Evolutionary conservation across 2,888 invertebrate species (phyloP), one percentile per base, ranked within the genome.

Genomic region (Chymomyza procnemis): DNA sequence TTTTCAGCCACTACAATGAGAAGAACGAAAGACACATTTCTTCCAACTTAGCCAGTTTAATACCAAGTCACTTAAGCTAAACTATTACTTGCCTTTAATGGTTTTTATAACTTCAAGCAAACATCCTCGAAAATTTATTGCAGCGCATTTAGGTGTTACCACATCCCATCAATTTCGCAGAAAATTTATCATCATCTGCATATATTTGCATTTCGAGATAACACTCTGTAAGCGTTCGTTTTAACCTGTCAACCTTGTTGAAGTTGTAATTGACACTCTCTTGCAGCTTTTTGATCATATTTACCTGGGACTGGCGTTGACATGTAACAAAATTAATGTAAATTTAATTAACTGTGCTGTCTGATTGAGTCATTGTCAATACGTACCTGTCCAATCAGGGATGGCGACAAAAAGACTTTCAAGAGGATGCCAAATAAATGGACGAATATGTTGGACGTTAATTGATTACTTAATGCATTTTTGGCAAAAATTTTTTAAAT

Each of bases 341-440:
- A 70, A 78, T 80, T 85, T 67, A 79, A 84, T 80, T 70, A 79
- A 84, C 70, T 76, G 58, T 56, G 34, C 50, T 26, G 47, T 5
- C 57, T 59, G 59, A 64, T 68, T 59, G 60, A 66, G 62, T 66
- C 54, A 2, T 1, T 46, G n/a, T 14, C 22, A 60, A 8, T 30
- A 19, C n/a, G 18, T 18, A 19, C n/a, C 50, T 18, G 16, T 16
- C 16, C 16, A 19, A 6, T 50, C 18, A 47, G 47, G n/a, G 47
- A n/a, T 3, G 47, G 4, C 47, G 47, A n/a, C 47, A 16, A 47
- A 4, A 8, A n/a, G 8, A 26, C 8, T 14, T 47, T 47, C 14
- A 4, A n/a, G 47, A 14, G 26, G 26, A 8, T 4, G 1, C 8
- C 6, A 26, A 26, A 26, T n/a, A n/a, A n/a, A n/a, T n/a, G n/a